A percentile compares a stretch with the other conserved stretches of the same genome.
These are phyloP conservation scores for Pimephales promelas DNA, from an alignment of 2,113 vertebrate species.

Conservation along the genomic window DNA sequence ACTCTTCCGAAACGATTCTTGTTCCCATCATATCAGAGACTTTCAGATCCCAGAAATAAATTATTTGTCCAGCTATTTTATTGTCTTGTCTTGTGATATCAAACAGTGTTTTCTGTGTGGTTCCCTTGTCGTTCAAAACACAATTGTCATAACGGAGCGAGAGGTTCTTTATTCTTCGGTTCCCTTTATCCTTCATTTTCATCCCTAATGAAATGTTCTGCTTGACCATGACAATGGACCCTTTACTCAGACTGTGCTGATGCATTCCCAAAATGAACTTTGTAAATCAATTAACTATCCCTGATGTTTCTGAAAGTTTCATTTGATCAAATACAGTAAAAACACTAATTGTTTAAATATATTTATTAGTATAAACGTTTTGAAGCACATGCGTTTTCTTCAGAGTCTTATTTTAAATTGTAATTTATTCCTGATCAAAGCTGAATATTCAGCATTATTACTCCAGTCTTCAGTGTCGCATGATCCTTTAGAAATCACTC, in stretches of 20 bases:
- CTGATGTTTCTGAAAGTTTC: neutral
- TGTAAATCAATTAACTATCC: neutral
- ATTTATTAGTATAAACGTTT: too few species aligned
- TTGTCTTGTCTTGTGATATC: neutral
- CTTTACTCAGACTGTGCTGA: neutral
- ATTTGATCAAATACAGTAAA: neutral
- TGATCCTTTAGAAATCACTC: neutral
- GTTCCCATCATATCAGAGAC: constrained; percentile 51
- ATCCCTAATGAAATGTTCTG: neutral
- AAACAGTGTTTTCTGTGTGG: neutral
- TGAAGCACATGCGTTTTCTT: too few species aligned
- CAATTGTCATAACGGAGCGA: neutral
- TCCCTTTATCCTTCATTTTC: neutral
- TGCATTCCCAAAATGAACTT: neutral
- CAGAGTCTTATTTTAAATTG: too few species aligned
- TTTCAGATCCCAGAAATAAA: constrained; percentile 66
- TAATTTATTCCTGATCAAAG: too few species aligned
- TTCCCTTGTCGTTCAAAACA: neutral
- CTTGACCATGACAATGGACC: neutral
- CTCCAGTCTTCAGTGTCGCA: neutral
- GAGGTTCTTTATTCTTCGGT: neutral
- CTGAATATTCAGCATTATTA: neutral
- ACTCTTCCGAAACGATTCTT: constrained; percentile 30
- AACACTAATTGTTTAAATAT: too few species aligned
- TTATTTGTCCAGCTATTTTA: constrained; percentile 65